Percentiles rank a stretch among this genome's conserved stretches.
Conservation (phyloP, 2,797 vertebrate genomes). For the Morus bassanus region DNA sequence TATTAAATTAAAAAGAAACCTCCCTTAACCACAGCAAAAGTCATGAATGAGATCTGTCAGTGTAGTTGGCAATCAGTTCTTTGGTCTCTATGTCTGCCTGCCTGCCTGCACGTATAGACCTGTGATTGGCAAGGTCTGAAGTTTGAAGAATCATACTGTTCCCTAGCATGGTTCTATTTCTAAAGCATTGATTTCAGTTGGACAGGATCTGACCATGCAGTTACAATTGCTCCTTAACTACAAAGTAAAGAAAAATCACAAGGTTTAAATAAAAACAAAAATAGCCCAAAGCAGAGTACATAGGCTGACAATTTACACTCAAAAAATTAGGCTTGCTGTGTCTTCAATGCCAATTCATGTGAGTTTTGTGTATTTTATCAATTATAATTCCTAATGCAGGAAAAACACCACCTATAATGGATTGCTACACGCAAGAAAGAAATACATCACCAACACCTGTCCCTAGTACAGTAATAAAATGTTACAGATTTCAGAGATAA, state of each 20-base stretch:
- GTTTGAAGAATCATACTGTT: not conserved
- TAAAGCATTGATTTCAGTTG: not conserved
- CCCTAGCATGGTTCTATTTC: not conserved
- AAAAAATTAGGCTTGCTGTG: not conserved
- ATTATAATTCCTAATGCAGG: not conserved
- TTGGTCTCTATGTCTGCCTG: not conserved
- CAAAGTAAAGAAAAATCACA: not conserved
- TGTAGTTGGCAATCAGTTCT: accelerated
- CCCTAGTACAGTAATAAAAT: conserved; percentile 43
- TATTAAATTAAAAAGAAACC: not conserved
- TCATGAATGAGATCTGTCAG: not conserved
- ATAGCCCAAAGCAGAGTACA: not conserved
- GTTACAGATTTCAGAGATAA: conserved; percentile 64
- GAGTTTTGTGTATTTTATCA: not conserved
- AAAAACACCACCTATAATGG: not conserved
- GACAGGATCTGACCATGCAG: not conserved
- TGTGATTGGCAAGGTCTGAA: not conserved
- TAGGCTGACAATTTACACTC: not conserved
- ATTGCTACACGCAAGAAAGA: not conserved
- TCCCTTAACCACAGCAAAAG: not conserved
- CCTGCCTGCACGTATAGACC: not conserved
- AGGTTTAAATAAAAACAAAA: not conserved
- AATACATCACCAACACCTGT: conserved; percentile 44
- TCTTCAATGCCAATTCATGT: not conserved
- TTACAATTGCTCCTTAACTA: not conserved